Conservation (phyloP, 1,140 invertebrate species). For the Streblospio benedicti region DNA sequence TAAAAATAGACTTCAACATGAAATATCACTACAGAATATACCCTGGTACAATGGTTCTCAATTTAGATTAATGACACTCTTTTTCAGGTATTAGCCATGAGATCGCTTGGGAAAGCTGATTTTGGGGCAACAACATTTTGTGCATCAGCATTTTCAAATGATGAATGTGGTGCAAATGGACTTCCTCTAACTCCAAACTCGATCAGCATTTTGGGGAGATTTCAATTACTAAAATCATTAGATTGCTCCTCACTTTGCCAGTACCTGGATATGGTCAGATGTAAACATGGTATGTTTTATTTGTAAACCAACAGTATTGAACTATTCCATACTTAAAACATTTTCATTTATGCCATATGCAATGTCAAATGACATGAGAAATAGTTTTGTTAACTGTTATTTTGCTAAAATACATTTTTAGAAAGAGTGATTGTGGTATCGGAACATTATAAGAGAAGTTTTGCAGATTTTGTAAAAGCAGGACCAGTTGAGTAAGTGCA, state of each 20-base stretch:
- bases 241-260: slow-evolving; percentile 72
- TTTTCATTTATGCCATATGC: slow-evolving; percentile 8
- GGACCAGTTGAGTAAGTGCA: too few relatives aligned
- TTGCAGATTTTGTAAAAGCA: slow-evolving; percentile 33
- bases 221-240: slow-evolving; percentile 72
- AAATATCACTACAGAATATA: too few relatives aligned
- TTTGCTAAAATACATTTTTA: slow-evolving; percentile 48
- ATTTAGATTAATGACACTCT: too few relatives aligned
- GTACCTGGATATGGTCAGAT: slow-evolving; percentile 82
- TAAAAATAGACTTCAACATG: too few relatives aligned
- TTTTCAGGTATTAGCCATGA: too few relatives aligned
- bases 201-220: slow-evolving; percentile 81
- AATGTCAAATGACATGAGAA: background rate
- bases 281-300: slow-evolving; percentile 75
- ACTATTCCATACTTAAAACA: too few relatives aligned
- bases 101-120: slow-evolving; percentile 34
- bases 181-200: slow-evolving; percentile 91
- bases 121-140: slow-evolving; percentile 83
- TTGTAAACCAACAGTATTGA: background rate
- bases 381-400: background rate
- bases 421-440: slow-evolving; percentile 82
- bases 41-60: too few relatives aligned
- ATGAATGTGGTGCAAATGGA: slow-evolving; percentile 90
- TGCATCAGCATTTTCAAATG: slow-evolving; percentile 76
- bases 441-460: slow-evolving; percentile 68